These are phyloP conservation scores for Scolopax bukidnonensis DNA, from an alignment of 2,797 vertebrate genomes.

Conservation along the genomic window DNA sequence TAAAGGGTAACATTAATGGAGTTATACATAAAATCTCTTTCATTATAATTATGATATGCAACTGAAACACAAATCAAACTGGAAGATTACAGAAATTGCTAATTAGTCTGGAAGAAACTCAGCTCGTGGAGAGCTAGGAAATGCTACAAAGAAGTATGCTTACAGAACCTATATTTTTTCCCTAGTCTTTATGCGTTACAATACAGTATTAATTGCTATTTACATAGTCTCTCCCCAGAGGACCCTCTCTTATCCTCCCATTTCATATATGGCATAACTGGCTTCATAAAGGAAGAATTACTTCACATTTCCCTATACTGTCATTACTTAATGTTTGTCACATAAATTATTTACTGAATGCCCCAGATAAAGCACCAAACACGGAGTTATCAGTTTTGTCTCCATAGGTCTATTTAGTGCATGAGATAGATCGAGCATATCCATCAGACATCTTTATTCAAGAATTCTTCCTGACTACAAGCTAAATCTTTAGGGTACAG, in stretches of 20 bases:
- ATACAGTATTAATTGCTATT: not conserved
- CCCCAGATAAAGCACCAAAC: not conserved
- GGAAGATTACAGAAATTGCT: not conserved
- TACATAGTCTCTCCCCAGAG: not conserved
- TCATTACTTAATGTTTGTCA: not conserved
- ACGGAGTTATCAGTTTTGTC: not conserved
- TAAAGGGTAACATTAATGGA: not conserved
- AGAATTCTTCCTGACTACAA: not conserved
- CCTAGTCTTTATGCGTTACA: not conserved
- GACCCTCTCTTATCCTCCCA: not conserved
- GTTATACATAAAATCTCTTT: not conserved
- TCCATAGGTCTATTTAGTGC: not conserved
- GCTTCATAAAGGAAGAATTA: not conserved
- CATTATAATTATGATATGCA: not conserved
- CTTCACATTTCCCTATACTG: not conserved
- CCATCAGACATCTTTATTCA: not conserved
- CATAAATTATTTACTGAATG: not conserved
- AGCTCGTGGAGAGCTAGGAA: not conserved
- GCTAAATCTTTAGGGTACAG: not conserved
- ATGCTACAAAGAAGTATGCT: not conserved
- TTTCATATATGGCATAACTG: not conserved
- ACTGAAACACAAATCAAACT: not conserved
- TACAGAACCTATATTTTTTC: not conserved
- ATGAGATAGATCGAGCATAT: not conserved
- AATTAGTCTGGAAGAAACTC: not conserved